Evolutionary conservation across 1,140 invertebrate genomes (phyloP).

Genomic region (Drosophila eugracilis): DNA sequence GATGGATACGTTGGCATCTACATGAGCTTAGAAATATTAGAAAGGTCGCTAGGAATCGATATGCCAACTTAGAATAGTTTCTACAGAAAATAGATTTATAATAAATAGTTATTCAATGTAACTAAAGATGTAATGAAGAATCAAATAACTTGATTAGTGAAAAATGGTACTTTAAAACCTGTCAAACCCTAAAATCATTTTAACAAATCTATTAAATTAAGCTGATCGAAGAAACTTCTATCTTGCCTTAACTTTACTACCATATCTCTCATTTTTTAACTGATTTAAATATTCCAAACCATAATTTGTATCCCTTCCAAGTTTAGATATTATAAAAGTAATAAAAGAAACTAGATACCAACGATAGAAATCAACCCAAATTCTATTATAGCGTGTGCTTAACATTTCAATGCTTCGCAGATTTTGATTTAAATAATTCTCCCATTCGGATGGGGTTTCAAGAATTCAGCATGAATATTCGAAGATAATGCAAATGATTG

Average conservation of each 20-base stretch:
- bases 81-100: no score
- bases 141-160: no score
- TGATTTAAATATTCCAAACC: no score
- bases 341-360: neutral
- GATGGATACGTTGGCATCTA: constrained; percentile 27
- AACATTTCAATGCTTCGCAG: constrained; percentile 31
- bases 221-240: no score
- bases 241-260: no score
- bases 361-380: neutral
- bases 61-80: neutral
- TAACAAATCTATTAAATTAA: no score
- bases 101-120: no score
- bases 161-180: no score
- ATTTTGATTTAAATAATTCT: constrained; percentile 71
- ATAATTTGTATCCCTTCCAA: no score
- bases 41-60: neutral
- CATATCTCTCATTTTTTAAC: no score
- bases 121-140: no score
- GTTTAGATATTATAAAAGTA: neutral
- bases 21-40: constrained; percentile 11
- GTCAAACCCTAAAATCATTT: no score
- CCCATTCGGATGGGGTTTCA: constrained; percentile 52
- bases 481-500: constrained; percentile 44
- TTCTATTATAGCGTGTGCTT: constrained; percentile 1
- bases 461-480: constrained; percentile 67